Conservation (phyloP, 2,888 invertebrate genomes). For the Phortica okadai region DNA sequence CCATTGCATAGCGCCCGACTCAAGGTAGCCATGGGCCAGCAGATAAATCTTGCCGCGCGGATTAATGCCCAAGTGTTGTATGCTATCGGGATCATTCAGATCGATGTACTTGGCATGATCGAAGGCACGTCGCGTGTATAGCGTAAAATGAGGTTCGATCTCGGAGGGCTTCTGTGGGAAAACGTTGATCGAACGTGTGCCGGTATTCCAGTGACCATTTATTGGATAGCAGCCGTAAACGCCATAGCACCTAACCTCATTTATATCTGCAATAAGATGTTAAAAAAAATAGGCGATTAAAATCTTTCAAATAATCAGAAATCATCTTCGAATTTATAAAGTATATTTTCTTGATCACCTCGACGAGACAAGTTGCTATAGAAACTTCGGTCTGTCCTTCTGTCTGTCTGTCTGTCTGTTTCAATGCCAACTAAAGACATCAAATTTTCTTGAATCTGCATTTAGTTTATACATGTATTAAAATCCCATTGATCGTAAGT, state of each 20-base stretch:
- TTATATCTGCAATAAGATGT: slow-evolving; percentile 62
- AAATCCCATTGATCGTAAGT: too few relatives aligned
- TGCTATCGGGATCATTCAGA: slow-evolving; percentile 82
- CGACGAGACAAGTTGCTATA: too few relatives aligned
- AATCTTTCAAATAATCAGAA: neutral
- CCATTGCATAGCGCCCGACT: slow-evolving; percentile 89
- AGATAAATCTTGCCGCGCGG: slow-evolving; percentile 83
- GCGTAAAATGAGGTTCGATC: slow-evolving; percentile 79
- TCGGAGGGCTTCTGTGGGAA: slow-evolving; percentile 85
- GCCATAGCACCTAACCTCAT: slow-evolving; percentile 83
- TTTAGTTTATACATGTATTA: too few relatives aligned
- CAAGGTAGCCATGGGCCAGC: slow-evolving; percentile 91
- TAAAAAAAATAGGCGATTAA: neutral
- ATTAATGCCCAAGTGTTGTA: slow-evolving; percentile 81
- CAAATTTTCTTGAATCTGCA: too few relatives aligned
- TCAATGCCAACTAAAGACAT: too few relatives aligned
- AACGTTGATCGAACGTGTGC: slow-evolving; percentile 86
- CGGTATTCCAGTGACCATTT: slow-evolving; percentile 86
- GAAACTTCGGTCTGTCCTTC: too few relatives aligned
- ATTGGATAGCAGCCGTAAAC: slow-evolving; percentile 89
- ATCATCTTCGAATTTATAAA: neutral
- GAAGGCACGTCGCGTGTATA: slow-evolving; percentile 78
- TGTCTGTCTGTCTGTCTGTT: too few relatives aligned
- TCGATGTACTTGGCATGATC: slow-evolving; percentile 80
- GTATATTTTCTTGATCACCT: too few relatives aligned